Evolutionary conservation across 2,888 invertebrate genomes (phyloP).

Genomic region (Eubasilissa splendida): DNA sequence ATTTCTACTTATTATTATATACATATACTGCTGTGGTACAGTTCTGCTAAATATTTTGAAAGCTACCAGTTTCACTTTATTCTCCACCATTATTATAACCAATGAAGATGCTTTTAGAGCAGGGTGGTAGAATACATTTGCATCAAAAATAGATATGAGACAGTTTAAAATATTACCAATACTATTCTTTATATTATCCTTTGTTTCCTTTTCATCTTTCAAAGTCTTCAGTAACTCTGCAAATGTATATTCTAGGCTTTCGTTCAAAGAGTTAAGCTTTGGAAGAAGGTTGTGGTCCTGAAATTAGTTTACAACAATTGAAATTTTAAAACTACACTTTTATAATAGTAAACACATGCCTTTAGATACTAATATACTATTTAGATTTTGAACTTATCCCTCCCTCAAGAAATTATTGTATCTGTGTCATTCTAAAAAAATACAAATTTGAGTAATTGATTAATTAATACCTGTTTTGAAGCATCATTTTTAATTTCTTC

Average conservation of each 20-base stretch:
- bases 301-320: not conserved
- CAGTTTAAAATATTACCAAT: not conserved
- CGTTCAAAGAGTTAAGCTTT: slow-evolving; percentile 18
- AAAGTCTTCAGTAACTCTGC: slow-evolving; percentile 7
- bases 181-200: not conserved
- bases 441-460: not conserved
- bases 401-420: too few species aligned
- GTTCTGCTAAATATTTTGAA: too few species aligned
- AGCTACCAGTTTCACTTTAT: too few species aligned
- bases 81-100: too few species aligned
- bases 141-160: too few species aligned
- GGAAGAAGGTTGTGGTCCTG: slow-evolving; percentile 19
- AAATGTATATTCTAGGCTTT: not conserved
- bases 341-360: not conserved
- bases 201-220: slow-evolving; percentile 3
- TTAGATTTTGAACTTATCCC: too few species aligned
- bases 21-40: too few species aligned
- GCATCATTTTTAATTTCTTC: slow-evolving; percentile 20
- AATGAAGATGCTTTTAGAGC: too few species aligned
- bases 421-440: too few species aligned
- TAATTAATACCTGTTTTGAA: slow-evolving; percentile 11
- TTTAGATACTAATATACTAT: not conserved
- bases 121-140: too few species aligned
- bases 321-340: not conserved
- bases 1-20: too few species aligned